phyloP scores from a whole-genome alignment of 2,888 invertebrate species.

The Odontocerum albicorne region DNA sequence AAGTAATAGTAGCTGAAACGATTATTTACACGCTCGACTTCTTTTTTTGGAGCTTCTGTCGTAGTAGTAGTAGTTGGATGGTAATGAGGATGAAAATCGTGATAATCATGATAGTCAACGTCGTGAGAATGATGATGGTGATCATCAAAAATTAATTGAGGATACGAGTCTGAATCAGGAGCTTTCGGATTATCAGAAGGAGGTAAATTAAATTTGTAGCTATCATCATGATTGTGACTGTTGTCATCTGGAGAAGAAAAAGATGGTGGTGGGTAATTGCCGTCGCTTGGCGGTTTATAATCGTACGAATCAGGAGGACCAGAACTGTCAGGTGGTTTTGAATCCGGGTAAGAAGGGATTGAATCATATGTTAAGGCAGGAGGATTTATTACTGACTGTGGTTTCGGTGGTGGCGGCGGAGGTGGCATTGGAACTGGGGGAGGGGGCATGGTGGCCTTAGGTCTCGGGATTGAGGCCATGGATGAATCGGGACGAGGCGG shows the following conservation, averaged over 20 bases:
- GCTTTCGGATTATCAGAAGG: conserved; percentile 12
- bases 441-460: conserved; percentile 40
- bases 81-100: conserved; percentile 42
- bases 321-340: conserved; percentile 42
- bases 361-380: conserved; percentile 44
- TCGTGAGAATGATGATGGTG: conserved; percentile 47
- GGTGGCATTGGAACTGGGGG: conserved; percentile 30
- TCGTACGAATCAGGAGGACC: conserved; percentile 44
- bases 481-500: conserved; percentile 46
- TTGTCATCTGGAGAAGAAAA: conserved; percentile 10
- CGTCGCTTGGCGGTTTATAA: conserved; percentile 9
- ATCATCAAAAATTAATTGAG: conserved; percentile 41
- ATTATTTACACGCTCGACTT: conserved; percentile 59
- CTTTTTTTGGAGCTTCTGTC: conserved; percentile 51
- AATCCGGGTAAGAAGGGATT: conserved; percentile 43
- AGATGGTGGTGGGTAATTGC: conserved; percentile 8
- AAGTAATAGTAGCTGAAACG: conserved; percentile 74
- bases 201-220: conserved; percentile 36
- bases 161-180: conserved; percentile 34
- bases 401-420: conserved; percentile 48
- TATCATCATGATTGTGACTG: conserved; percentile 32
- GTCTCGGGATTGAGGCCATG: conserved; percentile 38
- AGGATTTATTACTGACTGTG: conserved; percentile 48
- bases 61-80: conserved; percentile 49
- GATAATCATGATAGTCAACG: conserved; percentile 45